Conservation (phyloP, 2,888 invertebrate species). For the Metellina segmentata region DNA sequence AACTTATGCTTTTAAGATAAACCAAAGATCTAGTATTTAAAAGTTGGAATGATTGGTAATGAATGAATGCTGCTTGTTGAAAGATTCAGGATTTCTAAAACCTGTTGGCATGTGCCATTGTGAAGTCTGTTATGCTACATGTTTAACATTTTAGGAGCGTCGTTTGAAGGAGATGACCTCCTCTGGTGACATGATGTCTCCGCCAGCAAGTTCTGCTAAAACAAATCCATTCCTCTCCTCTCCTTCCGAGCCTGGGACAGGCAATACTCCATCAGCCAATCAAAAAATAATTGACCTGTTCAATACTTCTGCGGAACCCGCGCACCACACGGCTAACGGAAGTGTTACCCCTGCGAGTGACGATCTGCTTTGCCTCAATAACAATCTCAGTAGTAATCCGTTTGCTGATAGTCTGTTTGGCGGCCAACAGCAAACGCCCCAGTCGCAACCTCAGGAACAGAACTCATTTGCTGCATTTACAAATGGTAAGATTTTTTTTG, state of each 20-base stretch:
- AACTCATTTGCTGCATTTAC: conserved; percentile 59
- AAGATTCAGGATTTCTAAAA: no score
- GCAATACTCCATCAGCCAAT: conserved; percentile 43
- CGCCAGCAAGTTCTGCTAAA: conserved; percentile 63
- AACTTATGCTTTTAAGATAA: no score
- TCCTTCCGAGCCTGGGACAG: conserved; percentile 53
- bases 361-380: conserved; percentile 88
- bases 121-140: no score
- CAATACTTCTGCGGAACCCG: conserved; percentile 71
- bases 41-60: no score
- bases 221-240: conserved; percentile 76
- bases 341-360: conserved; percentile 88
- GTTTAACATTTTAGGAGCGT: conserved; percentile 58
- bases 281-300: conserved; percentile 77
- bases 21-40: no score
- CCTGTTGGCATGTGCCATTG: no score
- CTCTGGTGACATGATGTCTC: conserved; percentile 52
- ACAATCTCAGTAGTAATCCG: conserved; percentile 89
- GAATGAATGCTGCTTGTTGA: no score
- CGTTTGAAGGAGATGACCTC: conserved; percentile 71
- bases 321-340: neutral
- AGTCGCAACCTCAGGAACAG: conserved; percentile 29
- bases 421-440: conserved; percentile 52
- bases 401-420: conserved; percentile 85
- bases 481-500: conserved; percentile 46